Conservation (phyloP, 2,797 vertebrate species). For the Phalanger gymnotis region DNA sequence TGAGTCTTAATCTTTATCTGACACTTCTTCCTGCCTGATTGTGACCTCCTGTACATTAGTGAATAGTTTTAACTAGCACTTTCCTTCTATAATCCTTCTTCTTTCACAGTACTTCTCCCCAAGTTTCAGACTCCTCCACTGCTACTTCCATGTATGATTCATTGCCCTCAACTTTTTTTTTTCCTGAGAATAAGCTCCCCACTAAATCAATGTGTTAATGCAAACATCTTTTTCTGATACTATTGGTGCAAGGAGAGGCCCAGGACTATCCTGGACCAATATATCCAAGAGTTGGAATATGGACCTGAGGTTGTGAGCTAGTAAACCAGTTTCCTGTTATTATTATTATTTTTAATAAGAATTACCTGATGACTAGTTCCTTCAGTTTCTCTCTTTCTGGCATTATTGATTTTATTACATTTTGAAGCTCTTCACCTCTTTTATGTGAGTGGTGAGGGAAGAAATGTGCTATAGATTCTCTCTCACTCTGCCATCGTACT, state of each 20-base stretch:
- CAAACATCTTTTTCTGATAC: neutral
- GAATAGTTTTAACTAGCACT: neutral
- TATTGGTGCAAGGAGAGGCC: neutral
- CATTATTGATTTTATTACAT: neutral
- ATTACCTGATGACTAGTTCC: neutral
- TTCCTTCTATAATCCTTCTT: neutral
- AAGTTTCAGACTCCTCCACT: neutral
- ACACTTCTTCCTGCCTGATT: neutral
- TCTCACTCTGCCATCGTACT: neutral
- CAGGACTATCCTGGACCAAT: neutral
- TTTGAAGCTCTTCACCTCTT: neutral
- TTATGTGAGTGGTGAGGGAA: neutral
- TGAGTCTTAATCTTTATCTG: neutral
- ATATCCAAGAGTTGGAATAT: neutral
- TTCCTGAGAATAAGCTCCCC: neutral
- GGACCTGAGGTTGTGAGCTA: neutral
- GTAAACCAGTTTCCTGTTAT: neutral
- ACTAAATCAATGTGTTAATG: neutral
- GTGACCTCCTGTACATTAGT: neutral
- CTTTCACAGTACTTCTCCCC: neutral
- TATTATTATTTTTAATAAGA: neutral
- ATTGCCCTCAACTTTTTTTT: neutral
- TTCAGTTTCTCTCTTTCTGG: neutral
- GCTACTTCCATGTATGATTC: neutral
- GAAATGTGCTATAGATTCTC: neutral